A percentile compares a stretch with the other conserved stretches of the same genome.
Evolutionary conservation across 2,113 vertebrate species (phyloP).

Genomic region (Lonchura striata): DNA sequence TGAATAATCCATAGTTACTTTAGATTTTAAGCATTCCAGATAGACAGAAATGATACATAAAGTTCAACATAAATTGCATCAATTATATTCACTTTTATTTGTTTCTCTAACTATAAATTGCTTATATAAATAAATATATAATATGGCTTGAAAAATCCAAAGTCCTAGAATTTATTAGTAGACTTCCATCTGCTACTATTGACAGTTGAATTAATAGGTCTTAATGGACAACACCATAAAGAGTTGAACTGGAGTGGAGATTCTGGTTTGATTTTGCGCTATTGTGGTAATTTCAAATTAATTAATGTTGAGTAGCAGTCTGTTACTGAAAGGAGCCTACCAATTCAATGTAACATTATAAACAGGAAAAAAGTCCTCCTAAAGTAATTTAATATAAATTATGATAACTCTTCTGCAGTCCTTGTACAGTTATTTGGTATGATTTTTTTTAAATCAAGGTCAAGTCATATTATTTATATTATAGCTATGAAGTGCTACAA

Average conservation of each 20-base stretch:
- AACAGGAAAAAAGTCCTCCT: background rate
- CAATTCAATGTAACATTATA: background rate
- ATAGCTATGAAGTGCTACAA: background rate
- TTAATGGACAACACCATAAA: fast-evolving
- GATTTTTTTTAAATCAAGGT: background rate
- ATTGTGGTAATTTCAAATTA: background rate
- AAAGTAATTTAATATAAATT: background rate
- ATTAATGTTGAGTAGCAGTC: background rate
- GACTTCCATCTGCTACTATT: background rate
- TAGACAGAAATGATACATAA: background rate
- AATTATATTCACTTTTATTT: background rate
- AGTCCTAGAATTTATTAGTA: background rate
- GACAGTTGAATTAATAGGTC: background rate
- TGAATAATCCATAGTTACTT: background rate
- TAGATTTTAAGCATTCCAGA: background rate
- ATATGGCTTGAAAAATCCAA: background rate
- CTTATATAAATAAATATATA: background rate
- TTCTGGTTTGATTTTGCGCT: background rate
- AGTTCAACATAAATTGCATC: background rate
- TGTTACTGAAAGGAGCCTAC: background rate
- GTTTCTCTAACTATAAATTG: background rate
- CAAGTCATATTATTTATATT: background rate
- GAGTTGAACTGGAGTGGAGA: background rate
- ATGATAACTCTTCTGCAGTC: background rate
- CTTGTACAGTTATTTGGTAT: background rate